Evolutionary conservation across 2,888 invertebrate species (phyloP).

Genomic region (Acleris laterana): DNA sequence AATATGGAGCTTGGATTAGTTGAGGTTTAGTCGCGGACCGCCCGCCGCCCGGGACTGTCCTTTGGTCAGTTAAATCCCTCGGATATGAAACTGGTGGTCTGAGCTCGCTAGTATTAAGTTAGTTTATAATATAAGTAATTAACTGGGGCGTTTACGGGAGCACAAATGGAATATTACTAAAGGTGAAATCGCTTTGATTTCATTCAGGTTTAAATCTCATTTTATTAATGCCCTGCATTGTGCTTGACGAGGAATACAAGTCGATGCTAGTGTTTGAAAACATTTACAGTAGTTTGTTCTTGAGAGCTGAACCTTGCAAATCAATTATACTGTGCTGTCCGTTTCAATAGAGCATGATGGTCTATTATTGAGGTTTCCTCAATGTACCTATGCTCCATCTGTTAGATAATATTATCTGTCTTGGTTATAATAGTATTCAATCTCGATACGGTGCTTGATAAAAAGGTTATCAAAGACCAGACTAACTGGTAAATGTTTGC

Average conservation of each 20-base stretch:
- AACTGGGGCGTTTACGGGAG: slow-evolving; percentile 14
- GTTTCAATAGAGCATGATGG: slow-evolving; percentile 38
- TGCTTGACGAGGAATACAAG: neutral
- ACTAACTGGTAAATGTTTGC: slow-evolving; percentile 13
- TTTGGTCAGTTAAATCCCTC: slow-evolving; percentile 75
- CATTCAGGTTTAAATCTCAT: slow-evolving; percentile 13
- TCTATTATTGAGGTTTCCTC: slow-evolving; percentile 24
- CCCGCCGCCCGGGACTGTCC: slow-evolving; percentile 60
- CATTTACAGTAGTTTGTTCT: slow-evolving; percentile 10
- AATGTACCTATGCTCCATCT: slow-evolving; percentile 9
- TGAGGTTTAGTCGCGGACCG: slow-evolving; percentile 71
- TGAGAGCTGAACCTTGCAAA: slow-evolving; percentile 39
- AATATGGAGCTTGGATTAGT: slow-evolving; percentile 80
- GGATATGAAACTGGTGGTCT: slow-evolving; percentile 63
- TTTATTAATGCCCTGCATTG: slow-evolving; percentile 1
- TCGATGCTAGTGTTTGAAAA: slow-evolving; percentile 10
- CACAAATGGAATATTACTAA: slow-evolving; percentile 5
- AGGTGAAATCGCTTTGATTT: slow-evolving; percentile 8
- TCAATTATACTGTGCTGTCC: slow-evolving; percentile 41
- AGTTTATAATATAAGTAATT: slow-evolving; percentile 37
- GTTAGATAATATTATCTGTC: slow-evolving; percentile 2
- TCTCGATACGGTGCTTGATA: neutral
- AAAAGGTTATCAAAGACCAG: neutral
- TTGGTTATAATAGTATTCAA: slow-evolving; percentile 4
- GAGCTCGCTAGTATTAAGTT: slow-evolving; percentile 54